Evolutionary conservation across 2,797 vertebrate species (phyloP).

Genomic region (Halcyon badia): DNA sequence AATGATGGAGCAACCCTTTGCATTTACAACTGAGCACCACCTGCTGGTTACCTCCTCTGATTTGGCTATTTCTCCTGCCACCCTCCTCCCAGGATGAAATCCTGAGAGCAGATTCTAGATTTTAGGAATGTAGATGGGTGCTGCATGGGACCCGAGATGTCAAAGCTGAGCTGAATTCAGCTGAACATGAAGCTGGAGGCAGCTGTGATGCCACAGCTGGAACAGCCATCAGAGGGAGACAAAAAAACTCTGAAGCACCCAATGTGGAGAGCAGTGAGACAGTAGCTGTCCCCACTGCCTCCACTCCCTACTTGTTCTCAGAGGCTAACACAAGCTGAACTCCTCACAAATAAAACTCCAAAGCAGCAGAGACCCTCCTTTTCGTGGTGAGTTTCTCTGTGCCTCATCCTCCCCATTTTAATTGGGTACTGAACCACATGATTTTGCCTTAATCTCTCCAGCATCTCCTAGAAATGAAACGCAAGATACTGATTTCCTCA

Average conservation of each 20-base stretch:
- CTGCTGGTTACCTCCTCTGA: background rate
- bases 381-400: background rate
- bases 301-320: background rate
- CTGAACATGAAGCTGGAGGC: background rate
- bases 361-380: background rate
- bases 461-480: background rate
- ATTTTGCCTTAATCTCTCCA: background rate
- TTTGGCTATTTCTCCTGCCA: background rate
- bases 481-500: background rate
- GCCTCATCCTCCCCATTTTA: background rate
- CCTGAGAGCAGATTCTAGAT: background rate
- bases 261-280: rapidly evolving
- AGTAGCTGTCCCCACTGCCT: background rate
- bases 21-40: background rate
- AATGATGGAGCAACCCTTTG: background rate
- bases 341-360: background rate
- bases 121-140: background rate
- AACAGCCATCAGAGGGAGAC: background rate
- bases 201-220: background rate
- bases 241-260: background rate
- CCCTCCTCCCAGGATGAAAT: background rate
- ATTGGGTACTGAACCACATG: background rate
- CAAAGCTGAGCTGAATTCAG: background rate
- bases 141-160: background rate
- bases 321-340: background rate